These are phyloP conservation scores for Oscheius sp. DNA, from an alignment of 2,888 invertebrate genomes.

Conservation along the genomic window DNA sequence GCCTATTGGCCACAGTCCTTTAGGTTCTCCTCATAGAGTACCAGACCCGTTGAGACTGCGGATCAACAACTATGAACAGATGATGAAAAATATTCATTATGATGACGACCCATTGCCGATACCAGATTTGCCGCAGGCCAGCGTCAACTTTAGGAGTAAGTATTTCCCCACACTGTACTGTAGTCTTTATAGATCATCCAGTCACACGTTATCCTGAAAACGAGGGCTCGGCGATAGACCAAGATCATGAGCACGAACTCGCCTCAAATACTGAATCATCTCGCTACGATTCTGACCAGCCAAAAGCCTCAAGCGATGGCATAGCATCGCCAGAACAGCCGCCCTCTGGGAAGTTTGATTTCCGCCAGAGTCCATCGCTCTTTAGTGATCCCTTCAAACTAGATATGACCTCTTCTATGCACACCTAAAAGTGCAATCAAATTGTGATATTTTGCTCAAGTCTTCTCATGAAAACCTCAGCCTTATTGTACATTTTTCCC, in stretches of 20 bases:
- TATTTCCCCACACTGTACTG: neutral
- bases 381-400: constrained; percentile 66
- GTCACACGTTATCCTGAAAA: constrained; percentile 33
- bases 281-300: constrained; percentile 38
- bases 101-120: constrained; percentile 32
- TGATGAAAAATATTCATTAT: constrained; percentile 51
- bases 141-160: constrained; percentile 20
- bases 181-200: neutral
- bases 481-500: too few species aligned
- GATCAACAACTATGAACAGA: constrained; percentile 61
- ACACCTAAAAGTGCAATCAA: constrained; percentile 77
- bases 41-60: constrained; percentile 56
- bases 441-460: constrained; percentile 13
- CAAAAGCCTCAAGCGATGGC: constrained; percentile 2
- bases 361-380: constrained; percentile 61
- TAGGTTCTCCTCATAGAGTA: constrained; percentile 31
- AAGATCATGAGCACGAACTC: constrained; percentile 39
- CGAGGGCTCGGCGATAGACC: constrained; percentile 45
- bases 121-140: constrained; percentile 13
- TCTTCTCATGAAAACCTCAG: too few species aligned
- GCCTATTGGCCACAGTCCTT: constrained; percentile 30
- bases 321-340: constrained; percentile 1
- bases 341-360: constrained; percentile 30
- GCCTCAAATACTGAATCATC: constrained; percentile 59
- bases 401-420: constrained; percentile 50